Percentiles rank a stretch among this genome's conserved stretches.
Conservation (phyloP, 2,888 invertebrate species). For the Drosophila dives region DNA sequence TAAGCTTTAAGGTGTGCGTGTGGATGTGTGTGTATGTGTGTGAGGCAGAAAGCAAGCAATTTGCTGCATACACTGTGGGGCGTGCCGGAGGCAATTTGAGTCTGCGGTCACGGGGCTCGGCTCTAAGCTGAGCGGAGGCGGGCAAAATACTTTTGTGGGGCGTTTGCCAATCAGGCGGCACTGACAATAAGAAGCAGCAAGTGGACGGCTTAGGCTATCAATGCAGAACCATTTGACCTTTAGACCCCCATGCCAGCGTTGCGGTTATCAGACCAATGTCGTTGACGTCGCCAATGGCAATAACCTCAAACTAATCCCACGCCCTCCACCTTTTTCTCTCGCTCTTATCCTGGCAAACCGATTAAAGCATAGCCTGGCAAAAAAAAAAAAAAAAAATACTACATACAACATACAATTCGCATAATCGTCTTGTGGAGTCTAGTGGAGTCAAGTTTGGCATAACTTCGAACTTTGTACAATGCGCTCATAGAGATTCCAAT, state of each 20-base stretch:
- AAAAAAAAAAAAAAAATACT: not conserved
- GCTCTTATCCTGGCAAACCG: slow-evolving; percentile 3
- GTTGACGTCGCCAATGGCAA: slow-evolving; percentile 23
- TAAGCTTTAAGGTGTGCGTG: slow-evolving; percentile 46
- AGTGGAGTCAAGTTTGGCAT: slow-evolving; percentile 52
- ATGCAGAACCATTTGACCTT: slow-evolving; percentile 61
- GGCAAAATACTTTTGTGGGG: not conserved
- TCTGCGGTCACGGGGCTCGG: slow-evolving; percentile 36
- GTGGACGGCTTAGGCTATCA: slow-evolving; percentile 55
- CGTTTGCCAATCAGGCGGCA: slow-evolving; percentile 48
- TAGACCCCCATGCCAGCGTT: slow-evolving; percentile 1
- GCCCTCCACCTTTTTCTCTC: not conserved
- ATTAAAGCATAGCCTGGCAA: slow-evolving; percentile 15
- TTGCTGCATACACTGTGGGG: slow-evolving; percentile 68
- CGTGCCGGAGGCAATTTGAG: slow-evolving; percentile 49
- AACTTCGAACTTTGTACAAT: slow-evolving; percentile 40
- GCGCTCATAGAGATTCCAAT: slow-evolving; percentile 51
- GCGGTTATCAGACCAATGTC: slow-evolving; percentile 39
- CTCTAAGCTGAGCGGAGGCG: slow-evolving; percentile 14
- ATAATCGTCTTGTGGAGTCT: slow-evolving; percentile 40
- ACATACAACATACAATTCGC: slow-evolving; percentile 23
- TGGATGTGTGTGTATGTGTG: slow-evolving; percentile 7
- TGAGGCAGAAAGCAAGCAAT: slow-evolving; percentile 53
- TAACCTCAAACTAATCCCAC: not conserved
- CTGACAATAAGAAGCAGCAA: slow-evolving; percentile 53